Evolutionary conservation across 2,797 vertebrate genomes (phyloP).

Genomic region (Pipistrellus pipistrellus): DNA sequence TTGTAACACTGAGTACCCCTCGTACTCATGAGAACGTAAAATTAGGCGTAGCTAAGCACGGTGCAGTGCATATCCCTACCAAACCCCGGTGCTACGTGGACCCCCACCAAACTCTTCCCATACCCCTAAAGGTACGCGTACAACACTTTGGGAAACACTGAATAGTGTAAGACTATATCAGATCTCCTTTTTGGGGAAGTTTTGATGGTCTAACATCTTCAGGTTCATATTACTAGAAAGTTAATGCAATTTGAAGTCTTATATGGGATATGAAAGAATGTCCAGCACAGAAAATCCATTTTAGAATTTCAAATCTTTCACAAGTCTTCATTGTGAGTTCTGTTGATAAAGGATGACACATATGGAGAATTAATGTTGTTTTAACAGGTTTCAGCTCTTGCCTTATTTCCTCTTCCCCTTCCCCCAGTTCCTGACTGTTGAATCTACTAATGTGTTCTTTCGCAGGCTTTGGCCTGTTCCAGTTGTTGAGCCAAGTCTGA

Average conservation of each 20-base stretch:
- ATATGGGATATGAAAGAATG: neutral
- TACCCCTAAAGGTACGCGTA: no score
- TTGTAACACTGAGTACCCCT: no score
- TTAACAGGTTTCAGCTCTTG: slow-evolving; percentile 65
- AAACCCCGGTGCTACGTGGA: no score
- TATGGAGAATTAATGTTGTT: slow-evolving; percentile 53
- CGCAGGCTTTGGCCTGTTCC: slow-evolving; percentile 55
- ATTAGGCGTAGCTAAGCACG: no score
- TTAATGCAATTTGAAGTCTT: neutral
- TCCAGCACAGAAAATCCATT: slow-evolving; percentile 13
- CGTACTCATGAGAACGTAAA: no score
- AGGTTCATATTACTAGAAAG: slow-evolving; percentile 11
- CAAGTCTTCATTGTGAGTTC: neutral
- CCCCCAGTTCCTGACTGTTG: neutral
- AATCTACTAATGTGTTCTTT: slow-evolving; percentile 33
- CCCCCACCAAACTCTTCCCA: no score
- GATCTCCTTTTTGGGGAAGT: neutral
- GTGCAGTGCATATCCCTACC: no score
- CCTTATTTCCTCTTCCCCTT: slow-evolving; percentile 61
- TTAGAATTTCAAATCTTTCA: slow-evolving; percentile 5
- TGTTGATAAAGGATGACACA: slow-evolving; percentile 61
- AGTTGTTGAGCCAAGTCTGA: slow-evolving; percentile 64
- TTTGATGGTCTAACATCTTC: neutral
- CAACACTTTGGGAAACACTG: no score
- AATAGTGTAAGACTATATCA: neutral